phyloP scores from a whole-genome alignment of 92 coral and sea anemone species.

The Umimayanthus kanabou region DNA sequence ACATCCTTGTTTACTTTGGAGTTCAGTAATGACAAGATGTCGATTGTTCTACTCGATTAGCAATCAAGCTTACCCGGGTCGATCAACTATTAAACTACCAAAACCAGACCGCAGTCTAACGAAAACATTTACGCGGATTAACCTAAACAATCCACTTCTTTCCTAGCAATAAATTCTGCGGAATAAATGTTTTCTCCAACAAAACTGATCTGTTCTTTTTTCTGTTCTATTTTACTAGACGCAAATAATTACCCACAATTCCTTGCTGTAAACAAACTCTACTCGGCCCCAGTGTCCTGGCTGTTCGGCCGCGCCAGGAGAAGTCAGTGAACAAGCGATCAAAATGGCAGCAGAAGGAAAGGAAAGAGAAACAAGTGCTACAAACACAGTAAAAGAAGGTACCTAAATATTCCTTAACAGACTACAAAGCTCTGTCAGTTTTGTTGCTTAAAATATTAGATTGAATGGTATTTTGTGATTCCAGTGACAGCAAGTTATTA shows the following conservation, averaged over 20 bases:
- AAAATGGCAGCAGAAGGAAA: background rate
- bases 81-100: background rate
- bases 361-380: background rate
- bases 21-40: background rate
- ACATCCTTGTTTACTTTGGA: background rate
- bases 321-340: background rate
- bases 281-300: background rate
- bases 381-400: conserved; percentile 15
- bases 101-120: no score
- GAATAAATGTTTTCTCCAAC: background rate
- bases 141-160: background rate
- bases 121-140: background rate
- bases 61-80: background rate
- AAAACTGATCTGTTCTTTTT: background rate
- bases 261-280: conserved; percentile 15
- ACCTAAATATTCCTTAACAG: background rate
- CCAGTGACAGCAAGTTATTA: background rate
- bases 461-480: background rate
- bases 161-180: background rate
- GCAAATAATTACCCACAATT: conserved; percentile 9
- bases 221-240: background rate
- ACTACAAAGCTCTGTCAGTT: background rate
- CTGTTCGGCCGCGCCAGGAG: background rate
- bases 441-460: background rate
- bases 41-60: background rate